Percentiles rank a stretch among this genome's conserved stretches.
These are phyloP conservation scores for Pegoplata infirma DNA, from an alignment of 2,888 invertebrate genomes.

Conservation along the genomic window DNA sequence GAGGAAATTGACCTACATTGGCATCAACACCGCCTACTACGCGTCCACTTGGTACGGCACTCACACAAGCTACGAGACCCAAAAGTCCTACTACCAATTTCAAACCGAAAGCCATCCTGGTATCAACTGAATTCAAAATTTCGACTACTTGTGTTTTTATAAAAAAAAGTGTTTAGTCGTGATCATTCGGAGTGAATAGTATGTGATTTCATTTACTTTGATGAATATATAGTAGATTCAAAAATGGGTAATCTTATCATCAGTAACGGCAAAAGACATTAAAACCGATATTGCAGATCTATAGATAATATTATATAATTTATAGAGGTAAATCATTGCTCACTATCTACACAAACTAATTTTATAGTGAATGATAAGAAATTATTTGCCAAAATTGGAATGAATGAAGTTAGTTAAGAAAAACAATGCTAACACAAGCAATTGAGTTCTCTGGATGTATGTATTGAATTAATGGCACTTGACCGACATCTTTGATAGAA, in stretches of 20 bases:
- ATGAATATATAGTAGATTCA: constrained; percentile 74
- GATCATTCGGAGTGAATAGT: neutral
- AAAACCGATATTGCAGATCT: neutral
- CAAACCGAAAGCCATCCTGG: constrained; percentile 18
- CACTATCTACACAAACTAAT: neutral
- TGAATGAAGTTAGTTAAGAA: neutral
- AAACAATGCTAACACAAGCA: too few species aligned
- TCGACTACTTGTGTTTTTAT: constrained; percentile 2
- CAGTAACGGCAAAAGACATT: constrained; percentile 67
- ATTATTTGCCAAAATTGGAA: neutral
- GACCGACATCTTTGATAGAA: too few species aligned
- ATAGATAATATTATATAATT: constrained; percentile 16
- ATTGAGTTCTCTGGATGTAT: too few species aligned
- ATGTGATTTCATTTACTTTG: neutral
- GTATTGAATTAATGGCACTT: too few species aligned
- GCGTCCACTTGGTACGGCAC: constrained; percentile 52
- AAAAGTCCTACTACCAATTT: constrained; percentile 34
- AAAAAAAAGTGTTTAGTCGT: neutral
- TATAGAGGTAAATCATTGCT: neutral
- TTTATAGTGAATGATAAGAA: neutral
- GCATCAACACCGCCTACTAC: constrained; percentile 71
- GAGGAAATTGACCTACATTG: constrained; percentile 73
- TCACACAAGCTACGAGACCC: constrained; percentile 7
- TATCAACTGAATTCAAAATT: constrained; percentile 11
- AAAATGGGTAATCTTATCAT: constrained; percentile 68